Evolutionary conservation across 2,888 invertebrate genomes (phyloP), one percentile per base, ranked within the genome.

Genomic region (Cantharis nigra): DNA sequence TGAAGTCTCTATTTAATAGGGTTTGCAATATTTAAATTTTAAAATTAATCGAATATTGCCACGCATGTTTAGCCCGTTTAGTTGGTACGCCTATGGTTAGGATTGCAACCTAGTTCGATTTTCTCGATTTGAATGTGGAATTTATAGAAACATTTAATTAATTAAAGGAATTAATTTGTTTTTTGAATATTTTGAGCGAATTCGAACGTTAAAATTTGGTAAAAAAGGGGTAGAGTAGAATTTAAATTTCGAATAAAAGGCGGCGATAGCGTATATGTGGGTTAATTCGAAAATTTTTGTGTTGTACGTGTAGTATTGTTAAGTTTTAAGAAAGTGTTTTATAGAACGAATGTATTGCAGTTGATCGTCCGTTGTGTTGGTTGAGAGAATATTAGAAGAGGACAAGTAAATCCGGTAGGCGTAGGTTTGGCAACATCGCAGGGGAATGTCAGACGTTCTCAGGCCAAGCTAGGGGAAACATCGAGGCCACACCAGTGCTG

Each of bases 361-460:
- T 63, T 30, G 70, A 62, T 20, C 70, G 70, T 62, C 16, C 18
- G 20, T 49, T 70, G 26, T 69, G 69, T 69, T 28, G 69, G 28
- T 70, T 49, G 20, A 30, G 33, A 49, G 20, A 70, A 20, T 70
- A 74, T 70, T 74, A 74, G 72, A 73, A 72, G 69, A 74, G 76
- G 73, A 73, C 69, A 63, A 69, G 73, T 67, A 70, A 75, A 75
- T 71, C 77, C 69, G 69, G 70, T 72, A 78, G 23, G 49, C 73
- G 78, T 80, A 79, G 73, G 77, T 65, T 72, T 79, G 84, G 84
- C 84, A 83, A 82, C 85, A 83, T 80, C 79, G 83, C 81, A 82
- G 83, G 85, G 86, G 85, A 87, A 87, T 86, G 87, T 86, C 87
- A 87, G 87, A 87, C 87, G 85, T 86, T 84, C 86, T 85, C 85